Conservation (phyloP, 2,797 vertebrate species). For the Gephyroberyx darwinii region DNA sequence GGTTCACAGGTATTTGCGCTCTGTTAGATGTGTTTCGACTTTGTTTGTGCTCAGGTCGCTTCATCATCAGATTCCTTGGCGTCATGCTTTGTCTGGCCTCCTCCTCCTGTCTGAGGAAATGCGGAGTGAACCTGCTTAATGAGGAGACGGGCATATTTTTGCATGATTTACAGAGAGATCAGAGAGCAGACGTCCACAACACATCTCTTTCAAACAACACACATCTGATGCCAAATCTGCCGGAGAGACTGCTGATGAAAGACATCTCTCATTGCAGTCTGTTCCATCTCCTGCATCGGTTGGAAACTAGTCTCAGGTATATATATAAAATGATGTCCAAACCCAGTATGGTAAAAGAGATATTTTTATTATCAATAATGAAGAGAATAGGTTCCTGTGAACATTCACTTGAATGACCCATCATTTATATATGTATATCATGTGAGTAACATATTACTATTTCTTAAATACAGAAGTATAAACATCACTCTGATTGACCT, state of each 20-base stretch:
- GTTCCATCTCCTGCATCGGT: background rate
- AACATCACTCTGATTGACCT: conserved; percentile 19
- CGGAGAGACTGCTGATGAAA: conserved; percentile 30
- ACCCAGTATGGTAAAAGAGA: background rate
- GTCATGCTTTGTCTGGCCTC: conserved; percentile 54
- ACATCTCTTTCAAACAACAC: conserved; percentile 45
- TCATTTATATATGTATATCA: too few relatives aligned
- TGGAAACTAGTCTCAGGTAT: background rate
- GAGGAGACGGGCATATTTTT: conserved; percentile 62
- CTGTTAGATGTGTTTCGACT: conserved; percentile 39
- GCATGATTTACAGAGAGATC: conserved; percentile 61
- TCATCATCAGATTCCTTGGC: conserved; percentile 48
- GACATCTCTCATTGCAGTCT: conserved; percentile 11
- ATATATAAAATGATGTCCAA: conserved; percentile 4
- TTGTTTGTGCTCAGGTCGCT: conserved; percentile 50
- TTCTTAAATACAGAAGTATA: background rate
- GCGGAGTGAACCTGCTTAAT: conserved; percentile 58
- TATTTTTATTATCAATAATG: conserved; percentile 18
- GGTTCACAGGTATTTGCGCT: conserved; percentile 15
- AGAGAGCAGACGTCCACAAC: conserved; percentile 49
- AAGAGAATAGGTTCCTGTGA: conserved; percentile 2
- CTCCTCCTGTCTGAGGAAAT: conserved; percentile 49
- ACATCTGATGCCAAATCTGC: conserved; percentile 51
- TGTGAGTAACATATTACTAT: background rate
- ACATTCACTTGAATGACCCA: conserved; percentile 9